Percentiles rank a stretch among this genome's conserved stretches.
These are phyloP conservation scores for Anas capensis DNA, from an alignment of 2,797 vertebrate genomes.

Conservation along the genomic window DNA sequence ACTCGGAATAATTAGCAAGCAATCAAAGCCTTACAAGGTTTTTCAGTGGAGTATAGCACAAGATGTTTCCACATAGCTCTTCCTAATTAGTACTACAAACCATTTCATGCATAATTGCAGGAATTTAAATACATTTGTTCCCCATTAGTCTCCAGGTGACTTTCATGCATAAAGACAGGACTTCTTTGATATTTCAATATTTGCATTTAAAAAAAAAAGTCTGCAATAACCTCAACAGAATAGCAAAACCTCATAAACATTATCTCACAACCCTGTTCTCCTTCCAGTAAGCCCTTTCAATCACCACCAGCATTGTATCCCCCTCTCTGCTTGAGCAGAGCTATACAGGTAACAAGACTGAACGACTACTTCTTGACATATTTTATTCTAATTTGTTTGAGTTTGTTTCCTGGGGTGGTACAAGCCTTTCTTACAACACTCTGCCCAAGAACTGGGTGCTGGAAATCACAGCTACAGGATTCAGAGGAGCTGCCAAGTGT, in stretches of 20 bases:
- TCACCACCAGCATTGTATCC: background rate
- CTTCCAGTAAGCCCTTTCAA: background rate
- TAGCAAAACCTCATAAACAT: background rate
- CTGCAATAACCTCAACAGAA: background rate
- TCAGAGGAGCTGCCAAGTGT: background rate
- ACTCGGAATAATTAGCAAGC: conserved; percentile 56
- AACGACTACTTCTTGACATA: background rate
- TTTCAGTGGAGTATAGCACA: conserved; percentile 31
- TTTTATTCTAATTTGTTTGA: background rate
- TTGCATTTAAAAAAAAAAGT: background rate
- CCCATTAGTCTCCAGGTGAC: conserved; percentile 32
- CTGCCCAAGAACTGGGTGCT: background rate
- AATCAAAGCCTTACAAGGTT: conserved; percentile 60
- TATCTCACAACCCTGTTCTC: background rate
- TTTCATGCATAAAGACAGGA: background rate
- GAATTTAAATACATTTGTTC: conserved; percentile 60
- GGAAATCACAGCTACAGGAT: background rate
- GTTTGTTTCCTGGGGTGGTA: background rate
- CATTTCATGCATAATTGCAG: conserved; percentile 44
- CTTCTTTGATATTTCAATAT: background rate
- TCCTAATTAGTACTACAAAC: conserved; percentile 37
- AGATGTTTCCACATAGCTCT: conserved; percentile 32
- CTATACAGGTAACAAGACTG: background rate
- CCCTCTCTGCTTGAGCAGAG: background rate
- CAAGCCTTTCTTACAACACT: background rate